These are phyloP conservation scores for Scolopax bukidnonensis DNA, from an alignment of 2,797 vertebrate species.

Conservation along the genomic window DNA sequence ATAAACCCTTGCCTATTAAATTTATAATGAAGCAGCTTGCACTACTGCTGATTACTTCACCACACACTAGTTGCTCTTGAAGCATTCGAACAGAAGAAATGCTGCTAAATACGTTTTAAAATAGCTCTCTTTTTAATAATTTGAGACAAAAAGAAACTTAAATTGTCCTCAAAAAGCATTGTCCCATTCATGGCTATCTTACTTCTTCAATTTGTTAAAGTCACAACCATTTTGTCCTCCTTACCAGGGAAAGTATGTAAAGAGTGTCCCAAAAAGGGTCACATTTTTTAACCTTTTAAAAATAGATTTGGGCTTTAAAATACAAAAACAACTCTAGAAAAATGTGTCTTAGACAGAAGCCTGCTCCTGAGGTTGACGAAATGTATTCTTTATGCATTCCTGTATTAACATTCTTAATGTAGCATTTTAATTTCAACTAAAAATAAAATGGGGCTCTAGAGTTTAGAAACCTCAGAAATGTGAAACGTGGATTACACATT, in stretches of 20 bases:
- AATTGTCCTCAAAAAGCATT: background rate
- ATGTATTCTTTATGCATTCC: background rate
- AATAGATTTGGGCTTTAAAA: background rate
- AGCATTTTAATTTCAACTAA: background rate
- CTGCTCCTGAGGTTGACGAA: background rate
- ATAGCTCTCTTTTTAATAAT: background rate
- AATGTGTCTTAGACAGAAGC: background rate
- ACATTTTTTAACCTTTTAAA: background rate
- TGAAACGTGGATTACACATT: background rate
- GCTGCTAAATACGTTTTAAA: background rate
- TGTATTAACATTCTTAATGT: background rate
- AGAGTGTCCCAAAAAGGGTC: background rate
- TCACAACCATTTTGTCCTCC: background rate
- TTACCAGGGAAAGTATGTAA: background rate
- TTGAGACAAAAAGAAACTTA: background rate
- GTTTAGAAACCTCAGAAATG: background rate
- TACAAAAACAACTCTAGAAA: background rate
- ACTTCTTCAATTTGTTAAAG: background rate
- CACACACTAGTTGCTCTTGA: background rate
- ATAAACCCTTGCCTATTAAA: background rate
- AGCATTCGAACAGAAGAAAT: background rate
- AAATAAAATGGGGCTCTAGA: background rate
- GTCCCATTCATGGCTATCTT: background rate
- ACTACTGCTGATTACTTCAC: background rate
- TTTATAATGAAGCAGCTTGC: background rate